phyloP scores from a whole-genome alignment of 2,797 vertebrate species.

The Mastacembelus armatus region DNA sequence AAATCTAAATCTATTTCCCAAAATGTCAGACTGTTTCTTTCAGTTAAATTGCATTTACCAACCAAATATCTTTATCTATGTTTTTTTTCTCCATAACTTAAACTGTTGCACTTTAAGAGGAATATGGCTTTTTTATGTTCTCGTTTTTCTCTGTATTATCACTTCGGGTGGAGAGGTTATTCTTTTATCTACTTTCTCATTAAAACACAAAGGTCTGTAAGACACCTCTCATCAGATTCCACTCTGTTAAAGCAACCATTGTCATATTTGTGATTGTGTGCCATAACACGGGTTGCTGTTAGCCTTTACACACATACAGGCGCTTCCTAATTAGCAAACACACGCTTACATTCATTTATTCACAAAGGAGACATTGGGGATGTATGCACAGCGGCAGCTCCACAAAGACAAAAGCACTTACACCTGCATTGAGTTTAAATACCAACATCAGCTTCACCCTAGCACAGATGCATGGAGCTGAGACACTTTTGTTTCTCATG shows the following conservation, averaged over 20 bases:
- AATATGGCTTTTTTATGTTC: background rate
- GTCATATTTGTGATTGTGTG: constrained; percentile 3
- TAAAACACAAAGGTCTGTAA: too few species aligned
- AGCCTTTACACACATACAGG: background rate
- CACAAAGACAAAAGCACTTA: constrained; percentile 58
- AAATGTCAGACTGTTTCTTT: too few species aligned
- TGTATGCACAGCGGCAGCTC: constrained; percentile 46
- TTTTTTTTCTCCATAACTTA: too few species aligned
- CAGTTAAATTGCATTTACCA: too few species aligned
- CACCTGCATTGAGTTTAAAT: constrained; percentile 73
- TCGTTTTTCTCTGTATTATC: background rate
- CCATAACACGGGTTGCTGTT: constrained; percentile 12
- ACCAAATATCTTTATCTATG: too few species aligned
- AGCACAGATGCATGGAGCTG: constrained; percentile 59
- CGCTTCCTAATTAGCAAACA: constrained; percentile 11
- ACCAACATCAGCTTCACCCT: constrained; percentile 73
- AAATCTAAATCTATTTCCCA: too few species aligned
- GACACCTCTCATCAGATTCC: constrained; percentile 28
- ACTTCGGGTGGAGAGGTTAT: constrained; percentile 4
- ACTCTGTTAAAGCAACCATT: constrained; percentile 14
- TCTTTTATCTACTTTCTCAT: background rate
- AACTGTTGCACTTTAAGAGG: background rate
- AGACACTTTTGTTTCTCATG: constrained; percentile 79
- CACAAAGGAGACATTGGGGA: constrained; percentile 14
- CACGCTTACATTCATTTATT: constrained; percentile 21